phyloP scores from a whole-genome alignment of 2,888 invertebrate species.

The Tromatobia lineatoria region DNA sequence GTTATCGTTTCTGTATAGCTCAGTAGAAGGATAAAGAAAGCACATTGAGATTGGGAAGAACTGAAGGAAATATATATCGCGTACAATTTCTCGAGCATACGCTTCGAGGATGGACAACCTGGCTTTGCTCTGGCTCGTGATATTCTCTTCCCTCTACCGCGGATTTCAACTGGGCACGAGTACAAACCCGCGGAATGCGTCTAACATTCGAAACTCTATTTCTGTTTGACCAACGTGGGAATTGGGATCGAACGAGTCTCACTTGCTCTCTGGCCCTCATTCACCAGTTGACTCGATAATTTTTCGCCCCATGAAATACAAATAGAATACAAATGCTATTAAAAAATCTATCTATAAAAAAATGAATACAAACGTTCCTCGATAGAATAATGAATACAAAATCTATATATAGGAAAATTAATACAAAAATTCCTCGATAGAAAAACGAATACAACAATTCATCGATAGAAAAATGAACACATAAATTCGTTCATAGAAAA shows the following conservation, averaged over 20 bases:
- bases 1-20: background rate
- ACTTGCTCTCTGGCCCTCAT: constrained; percentile 45
- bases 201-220: constrained; percentile 66
- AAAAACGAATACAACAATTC: no score
- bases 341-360: no score
- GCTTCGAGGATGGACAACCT: constrained; percentile 29
- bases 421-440: no score
- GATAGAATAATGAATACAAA: no score
- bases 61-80: background rate
- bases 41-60: background rate
- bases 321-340: background rate
- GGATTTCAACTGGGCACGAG: constrained; percentile 64
- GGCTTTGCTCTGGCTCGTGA: constrained; percentile 26
- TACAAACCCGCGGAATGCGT: constrained; percentile 65
- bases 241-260: constrained; percentile 62
- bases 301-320: background rate
- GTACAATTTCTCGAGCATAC: constrained; percentile 4
- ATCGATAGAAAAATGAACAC: no score
- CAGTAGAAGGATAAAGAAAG: background rate
- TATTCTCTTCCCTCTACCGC: constrained; percentile 27
- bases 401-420: no score
- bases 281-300: constrained; percentile 10
- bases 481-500: no score
- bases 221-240: constrained; percentile 69
- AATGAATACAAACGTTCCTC: no score